Conservation (phyloP, 2,888 invertebrate species). For the Stenchaetothrips biformis region DNA sequence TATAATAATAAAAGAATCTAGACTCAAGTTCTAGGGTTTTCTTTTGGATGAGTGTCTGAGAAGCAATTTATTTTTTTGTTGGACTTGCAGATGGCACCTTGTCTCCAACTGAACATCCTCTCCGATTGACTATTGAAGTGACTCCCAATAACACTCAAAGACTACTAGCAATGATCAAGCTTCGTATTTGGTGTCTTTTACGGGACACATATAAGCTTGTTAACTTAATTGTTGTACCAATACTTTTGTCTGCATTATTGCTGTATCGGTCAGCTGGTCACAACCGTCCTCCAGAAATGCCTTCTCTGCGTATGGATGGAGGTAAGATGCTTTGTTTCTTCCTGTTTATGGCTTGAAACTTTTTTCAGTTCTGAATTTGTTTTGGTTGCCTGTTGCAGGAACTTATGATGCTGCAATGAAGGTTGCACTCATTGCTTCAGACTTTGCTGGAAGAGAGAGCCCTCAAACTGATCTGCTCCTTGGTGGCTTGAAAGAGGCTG, state of each 20-base stretch:
- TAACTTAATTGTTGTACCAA: conserved; percentile 67
- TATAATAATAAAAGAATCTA: background rate
- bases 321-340: conserved; percentile 45
- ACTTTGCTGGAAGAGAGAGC: conserved; percentile 25
- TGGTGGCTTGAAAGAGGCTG: background rate
- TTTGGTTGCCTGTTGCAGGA: conserved; percentile 39
- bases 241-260: conserved; percentile 62
- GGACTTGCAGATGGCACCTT: conserved; percentile 18
- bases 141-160: conserved; percentile 57
- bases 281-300: conserved; percentile 58
- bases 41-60: background rate
- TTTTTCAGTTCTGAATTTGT: background rate
- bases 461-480: background rate
- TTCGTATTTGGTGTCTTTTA: conserved; percentile 61
- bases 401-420: conserved; percentile 27
- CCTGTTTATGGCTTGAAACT: background rate
- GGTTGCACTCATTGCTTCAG: conserved; percentile 19
- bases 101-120: conserved; percentile 45
- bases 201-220: conserved; percentile 67
- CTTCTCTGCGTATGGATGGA: conserved; percentile 58
- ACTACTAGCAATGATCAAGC: conserved; percentile 61
- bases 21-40: background rate
- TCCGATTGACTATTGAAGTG: background rate
- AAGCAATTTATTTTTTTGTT: conserved; percentile 26
- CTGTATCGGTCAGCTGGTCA: conserved; percentile 61